Evolutionary conservation across 2,113 vertebrate genomes (phyloP), one percentile per base, ranked within the genome.

Genomic region (Upupa epops): DNA sequence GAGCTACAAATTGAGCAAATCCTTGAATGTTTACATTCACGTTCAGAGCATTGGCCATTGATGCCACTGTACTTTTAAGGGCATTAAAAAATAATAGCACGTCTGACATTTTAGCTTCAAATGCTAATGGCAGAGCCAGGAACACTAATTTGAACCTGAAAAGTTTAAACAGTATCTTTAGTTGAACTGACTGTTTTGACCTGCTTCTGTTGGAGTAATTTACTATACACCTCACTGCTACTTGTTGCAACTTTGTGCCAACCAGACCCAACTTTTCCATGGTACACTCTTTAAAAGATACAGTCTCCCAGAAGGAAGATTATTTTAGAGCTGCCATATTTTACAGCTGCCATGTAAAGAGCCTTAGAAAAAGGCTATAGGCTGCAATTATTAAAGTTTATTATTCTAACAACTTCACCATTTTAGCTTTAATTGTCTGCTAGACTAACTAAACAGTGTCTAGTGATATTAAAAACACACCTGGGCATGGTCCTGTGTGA

Each of bases 271-370:
- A 86, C 76, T 91, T 85, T 82, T 93, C 59, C 24, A 60, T 28
- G 25, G 46, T 6, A 9, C 42, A n/a, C 1, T 5, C 31, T 91
- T 66, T 59, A 89, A 89, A 90, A 93, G 36, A 42, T 17, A 60
- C 75, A 8, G 64, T 45, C 86, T 83, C 74, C 29, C n/a, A 37
- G 54, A 72, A 48, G 11, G 58, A 92, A 89, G 85, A 80, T 46
- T 77, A 63, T 90, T 90, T 92, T 77, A 85, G 54, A 89, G 32
- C n/a, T 10, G 19, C 59, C 6, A 65, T 88, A n/a, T n/a, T n/a
- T n/a, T n/a, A n/a, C n/a, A n/a, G n/a, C 36, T 90, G 90, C 82
- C 65, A 92, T 66, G 28, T 59, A 83, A 80, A n/a, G n/a, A n/a
- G n/a, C n/a, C 28, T 76, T 86, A 75, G 60, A 52, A 81, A 86